Base-by-base conservation (phyloP, 35 echinoderm and acorn worm species). In the Stichopus chloronotus region DNA sequence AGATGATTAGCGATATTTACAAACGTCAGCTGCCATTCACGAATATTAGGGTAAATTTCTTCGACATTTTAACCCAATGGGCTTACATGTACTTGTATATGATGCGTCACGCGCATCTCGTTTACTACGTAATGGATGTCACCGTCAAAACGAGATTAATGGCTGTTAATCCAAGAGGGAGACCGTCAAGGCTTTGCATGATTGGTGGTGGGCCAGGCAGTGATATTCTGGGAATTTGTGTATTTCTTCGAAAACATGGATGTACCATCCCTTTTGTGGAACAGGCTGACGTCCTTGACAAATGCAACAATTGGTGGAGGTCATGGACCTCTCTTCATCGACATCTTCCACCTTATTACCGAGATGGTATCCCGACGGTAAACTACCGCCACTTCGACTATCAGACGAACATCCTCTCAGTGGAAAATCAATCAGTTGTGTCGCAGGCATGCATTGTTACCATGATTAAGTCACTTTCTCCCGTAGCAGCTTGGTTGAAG, bases 161-260 rank as follows among this genome's bases (percentile, higher is more conserved):
- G n/a, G 0, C 57, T 19, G 84, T 87, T 9, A 87, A 59, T 10
- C 84, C 84, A 87, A 25, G 7, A 11, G 57, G 55, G 17, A 4
- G 13, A 59, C 55, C 55, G 0, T 19, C 8, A 16, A 13, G 9
- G 19, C 25, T 90, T 13, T 90, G 88, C 21, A 72, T 69, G 60
- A 72, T 90, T 53, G 88, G 88, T n/a, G 88, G 88, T 72, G 88
- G 88, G 74, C 88, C 88, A 19, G 88, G 88, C 4, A 90, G 88
- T 90, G 88, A 90, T 56, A 0, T 90, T 72, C 59, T 90, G 7
- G 88, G 88, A 5, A 4, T 72, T 6, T 7, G 17, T 58, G 19
- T 90, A 63, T 90, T 90, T 74, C 5, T 90, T 3, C 25, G 59
- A 76, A 25, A 90, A 55, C 5, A 90, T 43, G 69, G 88, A 53